phyloP scores from a whole-genome alignment of 2,797 vertebrate genomes.

The Protosalanx chinensis region DNA sequence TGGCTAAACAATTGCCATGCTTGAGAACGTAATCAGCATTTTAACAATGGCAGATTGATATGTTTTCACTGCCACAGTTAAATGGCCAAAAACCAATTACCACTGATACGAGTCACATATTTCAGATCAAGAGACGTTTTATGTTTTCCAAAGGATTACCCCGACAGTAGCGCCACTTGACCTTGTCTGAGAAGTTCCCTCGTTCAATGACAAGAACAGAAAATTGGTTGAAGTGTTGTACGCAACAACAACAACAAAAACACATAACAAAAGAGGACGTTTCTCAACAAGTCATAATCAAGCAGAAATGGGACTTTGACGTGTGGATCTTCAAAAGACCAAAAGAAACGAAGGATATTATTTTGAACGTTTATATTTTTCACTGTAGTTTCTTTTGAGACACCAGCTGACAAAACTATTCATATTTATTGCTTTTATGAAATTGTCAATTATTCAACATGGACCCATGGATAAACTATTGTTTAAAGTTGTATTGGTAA shows the following conservation, averaged over 20 bases:
- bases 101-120: slow-evolving; percentile 1
- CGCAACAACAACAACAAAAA: not conserved
- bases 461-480: too few relatives aligned
- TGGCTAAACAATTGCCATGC: slow-evolving; percentile 14
- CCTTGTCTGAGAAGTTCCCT: slow-evolving; percentile 10
- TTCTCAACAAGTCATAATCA: too few relatives aligned
- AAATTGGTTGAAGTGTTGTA: not conserved
- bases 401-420: too few relatives aligned
- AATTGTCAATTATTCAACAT: too few relatives aligned
- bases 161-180: slow-evolving; percentile 9
- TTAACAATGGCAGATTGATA: slow-evolving; percentile 14
- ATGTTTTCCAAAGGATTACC: slow-evolving; percentile 18
- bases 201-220: not conserved
- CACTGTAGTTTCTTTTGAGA: too few relatives aligned
- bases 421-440: too few relatives aligned
- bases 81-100: slow-evolving; percentile 20
- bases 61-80: slow-evolving; percentile 19
- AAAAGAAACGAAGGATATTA: too few relatives aligned
- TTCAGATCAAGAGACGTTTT: slow-evolving; percentile 14
- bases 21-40: slow-evolving; percentile 10
- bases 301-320: too few relatives aligned
- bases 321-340: too few relatives aligned
- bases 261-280: not conserved
- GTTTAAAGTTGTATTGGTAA: too few relatives aligned
- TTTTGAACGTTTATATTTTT: too few relatives aligned